These are phyloP conservation scores for Plagodis pulveraria DNA, from an alignment of 2,888 invertebrate genomes.

Conservation along the genomic window DNA sequence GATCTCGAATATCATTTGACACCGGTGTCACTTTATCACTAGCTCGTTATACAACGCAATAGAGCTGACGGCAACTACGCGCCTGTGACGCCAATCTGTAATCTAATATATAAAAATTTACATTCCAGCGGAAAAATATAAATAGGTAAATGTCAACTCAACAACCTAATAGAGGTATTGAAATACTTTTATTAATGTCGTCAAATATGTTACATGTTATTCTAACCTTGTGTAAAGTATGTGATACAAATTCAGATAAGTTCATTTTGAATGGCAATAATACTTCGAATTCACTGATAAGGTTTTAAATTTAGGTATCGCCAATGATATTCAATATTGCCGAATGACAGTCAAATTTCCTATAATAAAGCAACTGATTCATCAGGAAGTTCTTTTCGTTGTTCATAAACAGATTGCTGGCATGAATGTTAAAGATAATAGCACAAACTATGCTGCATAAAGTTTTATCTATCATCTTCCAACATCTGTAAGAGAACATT, in stretches of 20 bases:
- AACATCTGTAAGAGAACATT: no score
- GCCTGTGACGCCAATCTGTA: conserved; percentile 22
- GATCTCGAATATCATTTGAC: conserved; percentile 47
- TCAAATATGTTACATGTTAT: not conserved
- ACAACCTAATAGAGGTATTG: not conserved
- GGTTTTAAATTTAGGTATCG: not conserved
- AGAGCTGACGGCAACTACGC: conserved; percentile 33
- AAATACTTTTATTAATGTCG: no score
- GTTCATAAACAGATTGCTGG: no score
- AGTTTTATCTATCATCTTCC: no score
- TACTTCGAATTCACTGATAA: conserved; percentile 7
- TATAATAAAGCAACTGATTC: no score
- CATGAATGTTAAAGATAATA: not conserved
- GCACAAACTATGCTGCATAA: no score
- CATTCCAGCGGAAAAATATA: not conserved
- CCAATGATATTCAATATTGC: not conserved
- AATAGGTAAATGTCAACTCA: not conserved
- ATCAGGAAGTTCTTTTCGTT: no score
- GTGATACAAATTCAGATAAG: conserved; percentile 17
- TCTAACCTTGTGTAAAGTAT: conserved; percentile 7
- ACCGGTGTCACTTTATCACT: conserved; percentile 51
- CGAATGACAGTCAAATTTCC: not conserved
- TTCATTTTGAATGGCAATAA: conserved; percentile 10
- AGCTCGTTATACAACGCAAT: conserved; percentile 39
- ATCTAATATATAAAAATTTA: conserved; percentile 5